A percentile compares a stretch with the other conserved stretches of the same genome.
phyloP scores from a whole-genome alignment of 2,888 invertebrate species.

The Diogma glabrata region DNA sequence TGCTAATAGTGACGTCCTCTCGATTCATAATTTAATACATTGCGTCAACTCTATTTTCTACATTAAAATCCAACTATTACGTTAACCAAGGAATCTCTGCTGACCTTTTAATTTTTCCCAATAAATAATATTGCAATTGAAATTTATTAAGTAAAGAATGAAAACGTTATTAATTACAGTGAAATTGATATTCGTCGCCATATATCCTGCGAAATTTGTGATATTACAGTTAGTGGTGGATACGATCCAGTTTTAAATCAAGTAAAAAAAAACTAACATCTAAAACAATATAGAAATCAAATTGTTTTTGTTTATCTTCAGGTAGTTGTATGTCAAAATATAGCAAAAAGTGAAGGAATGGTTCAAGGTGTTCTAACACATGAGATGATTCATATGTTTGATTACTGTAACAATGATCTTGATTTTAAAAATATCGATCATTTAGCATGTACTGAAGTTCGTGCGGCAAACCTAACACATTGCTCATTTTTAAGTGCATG shows the following conservation, averaged over 20 bases:
- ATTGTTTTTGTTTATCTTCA: constrained; percentile 11
- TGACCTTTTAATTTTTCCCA: constrained; percentile 15
- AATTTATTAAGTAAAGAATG: constrained; percentile 7
- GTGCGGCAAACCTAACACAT: constrained; percentile 88
- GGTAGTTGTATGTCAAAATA: constrained; percentile 84
- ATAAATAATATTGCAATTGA: constrained; percentile 13
- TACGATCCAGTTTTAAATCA: constrained; percentile 80
- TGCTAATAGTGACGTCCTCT: too few species aligned
- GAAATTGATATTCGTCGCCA: constrained; percentile 70
- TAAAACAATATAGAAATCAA: constrained; percentile 25
- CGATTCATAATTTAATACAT: too few species aligned
- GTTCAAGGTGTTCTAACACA: constrained; percentile 77
- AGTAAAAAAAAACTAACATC: constrained; percentile 30
- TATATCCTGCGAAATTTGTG: constrained; percentile 86
- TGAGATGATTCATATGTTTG: constrained; percentile 95
- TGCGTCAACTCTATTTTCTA: too few species aligned
- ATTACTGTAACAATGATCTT: constrained; percentile 77
- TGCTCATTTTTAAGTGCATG: constrained; percentile 79
- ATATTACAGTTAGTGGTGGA: constrained; percentile 73
- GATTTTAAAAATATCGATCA: constrained; percentile 86
- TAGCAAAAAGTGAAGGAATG: constrained; percentile 51
- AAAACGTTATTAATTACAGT: too few species aligned
- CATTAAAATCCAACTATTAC: too few species aligned
- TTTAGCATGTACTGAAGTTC: constrained; percentile 87
- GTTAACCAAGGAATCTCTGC: too few species aligned